These are phyloP conservation scores for Enteromius radiatus DNA, from an alignment of 2,797 vertebrate genomes.

Conservation along the genomic window DNA sequence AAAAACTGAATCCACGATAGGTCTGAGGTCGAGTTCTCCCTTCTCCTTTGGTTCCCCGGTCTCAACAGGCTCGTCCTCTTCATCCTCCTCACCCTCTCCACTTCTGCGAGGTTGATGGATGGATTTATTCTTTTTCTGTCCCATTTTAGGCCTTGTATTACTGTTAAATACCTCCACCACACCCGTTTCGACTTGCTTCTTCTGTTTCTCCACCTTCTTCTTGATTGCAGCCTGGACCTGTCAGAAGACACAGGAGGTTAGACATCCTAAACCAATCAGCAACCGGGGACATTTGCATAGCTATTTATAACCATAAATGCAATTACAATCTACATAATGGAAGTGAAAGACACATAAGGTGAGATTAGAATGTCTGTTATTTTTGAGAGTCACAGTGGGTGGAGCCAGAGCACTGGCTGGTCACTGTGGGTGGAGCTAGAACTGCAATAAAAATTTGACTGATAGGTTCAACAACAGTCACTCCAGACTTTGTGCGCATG, in stretches of 20 bases:
- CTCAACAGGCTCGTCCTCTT: conserved; percentile 56
- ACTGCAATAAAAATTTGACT: not conserved
- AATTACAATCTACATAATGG: not conserved
- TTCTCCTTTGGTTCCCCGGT: conserved; percentile 67
- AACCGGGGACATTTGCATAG: not conserved
- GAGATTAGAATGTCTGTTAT: conserved; percentile 4
- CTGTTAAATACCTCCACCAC: conserved; percentile 51
- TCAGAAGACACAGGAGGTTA: not conserved
- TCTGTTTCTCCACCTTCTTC: conserved; percentile 79
- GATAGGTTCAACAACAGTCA: not conserved
- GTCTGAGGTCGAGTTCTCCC: conserved; percentile 68
- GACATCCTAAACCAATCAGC: not conserved
- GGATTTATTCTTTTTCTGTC: conserved; percentile 48
- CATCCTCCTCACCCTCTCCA: conserved; percentile 53
- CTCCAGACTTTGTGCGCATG: not conserved
- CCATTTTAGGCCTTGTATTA: conserved; percentile 30
- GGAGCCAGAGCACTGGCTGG: not conserved
- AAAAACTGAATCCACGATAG: conserved; percentile 77
- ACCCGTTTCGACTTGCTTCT: conserved; percentile 51
- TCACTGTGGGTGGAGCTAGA: conserved; percentile 2
- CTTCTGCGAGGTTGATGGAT: conserved; percentile 12
- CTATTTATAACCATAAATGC: not conserved
- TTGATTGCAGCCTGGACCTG: conserved; percentile 81
- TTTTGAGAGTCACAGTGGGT: too few species aligned
- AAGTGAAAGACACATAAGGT: not conserved